Evolutionary conservation across 2,888 invertebrate species (phyloP), one percentile per base, ranked within the genome.

Genomic region (Lasioglossum leucozonium): DNA sequence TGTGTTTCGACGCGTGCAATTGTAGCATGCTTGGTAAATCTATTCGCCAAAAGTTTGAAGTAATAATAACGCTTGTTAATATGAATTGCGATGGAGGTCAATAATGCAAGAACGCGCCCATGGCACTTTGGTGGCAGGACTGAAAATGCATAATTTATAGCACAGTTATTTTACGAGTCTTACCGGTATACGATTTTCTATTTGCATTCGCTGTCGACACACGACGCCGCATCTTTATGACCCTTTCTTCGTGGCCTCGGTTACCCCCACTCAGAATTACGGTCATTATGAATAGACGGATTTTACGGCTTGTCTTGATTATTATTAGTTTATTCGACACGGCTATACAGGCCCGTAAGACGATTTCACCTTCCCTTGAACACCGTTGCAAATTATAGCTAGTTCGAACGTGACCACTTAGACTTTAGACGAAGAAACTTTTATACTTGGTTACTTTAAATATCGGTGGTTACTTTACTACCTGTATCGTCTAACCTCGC

Each of bases 161-260:
- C 77, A 42, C 73, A 72, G 75, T 82, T 82, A 78, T 79, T 90
- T 90, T 87, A 88, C 85, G 88, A 86, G 85, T 55, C 76, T 67
- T 65, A 51, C 82, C 55, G 58, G 83, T 78, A 87, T 89, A 87
- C 86, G 87, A 89, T 90, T 91, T 91, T 85, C 91, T 90, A 88
- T 90, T 91, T 90, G 87, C 90, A 87, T 89, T 88, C 77, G 72
- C 75, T 86, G 82, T 77, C 82, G 87, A 85, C 90, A 87, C 81
- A 81, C 82, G 77, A 71, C 76, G 58, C 47, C 55, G 77, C 75
- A 62, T 84, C 81, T 87, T 87, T 87, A 87, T 69, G 79, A 55
- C 47, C 67, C 84, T 85, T 86, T 81, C 81, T 72, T 86, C 81
- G 40, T 65, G 34, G 69, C 74, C 75, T 65, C 74, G 79, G 69